Conservation (phyloP, 1,140 invertebrate species). For the Araneus ventricosus region DNA sequence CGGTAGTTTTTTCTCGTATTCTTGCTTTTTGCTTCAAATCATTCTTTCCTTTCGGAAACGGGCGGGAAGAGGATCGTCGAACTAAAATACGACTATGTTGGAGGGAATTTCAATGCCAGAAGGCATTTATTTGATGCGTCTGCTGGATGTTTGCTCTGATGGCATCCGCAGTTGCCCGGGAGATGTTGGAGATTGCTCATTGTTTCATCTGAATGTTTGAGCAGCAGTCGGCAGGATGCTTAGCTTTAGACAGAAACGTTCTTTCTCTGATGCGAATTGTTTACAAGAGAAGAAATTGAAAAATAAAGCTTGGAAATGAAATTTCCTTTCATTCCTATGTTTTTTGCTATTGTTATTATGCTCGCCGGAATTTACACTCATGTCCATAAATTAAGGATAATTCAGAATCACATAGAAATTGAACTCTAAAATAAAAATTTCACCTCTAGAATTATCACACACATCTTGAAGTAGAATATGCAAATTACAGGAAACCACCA, state of each 20-base stretch:
- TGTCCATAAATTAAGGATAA: too few species aligned
- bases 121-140: neutral
- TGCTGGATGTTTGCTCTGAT: neutral
- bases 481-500: too few species aligned
- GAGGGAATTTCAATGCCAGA: neutral
- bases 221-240: neutral
- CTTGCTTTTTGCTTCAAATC: neutral
- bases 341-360: neutral
- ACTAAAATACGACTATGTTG: neutral
- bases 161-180: neutral
- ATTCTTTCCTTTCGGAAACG: neutral
- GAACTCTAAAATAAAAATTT: too few species aligned
- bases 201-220: neutral
- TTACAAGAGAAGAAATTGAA: neutral
- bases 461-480: too few species aligned
- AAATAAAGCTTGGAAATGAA: neutral
- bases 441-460: too few species aligned
- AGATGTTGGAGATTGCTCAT: neutral
- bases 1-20: neutral
- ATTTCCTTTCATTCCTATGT: too few species aligned
- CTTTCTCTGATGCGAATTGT: neutral
- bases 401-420: too few species aligned
- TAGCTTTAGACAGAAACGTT: neutral
- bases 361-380: too few species aligned
- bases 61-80: neutral